Percentiles rank a stretch among this genome's conserved stretches.
Conservation (phyloP, 2,888 invertebrate species). For the Pyrgus malvae region DNA sequence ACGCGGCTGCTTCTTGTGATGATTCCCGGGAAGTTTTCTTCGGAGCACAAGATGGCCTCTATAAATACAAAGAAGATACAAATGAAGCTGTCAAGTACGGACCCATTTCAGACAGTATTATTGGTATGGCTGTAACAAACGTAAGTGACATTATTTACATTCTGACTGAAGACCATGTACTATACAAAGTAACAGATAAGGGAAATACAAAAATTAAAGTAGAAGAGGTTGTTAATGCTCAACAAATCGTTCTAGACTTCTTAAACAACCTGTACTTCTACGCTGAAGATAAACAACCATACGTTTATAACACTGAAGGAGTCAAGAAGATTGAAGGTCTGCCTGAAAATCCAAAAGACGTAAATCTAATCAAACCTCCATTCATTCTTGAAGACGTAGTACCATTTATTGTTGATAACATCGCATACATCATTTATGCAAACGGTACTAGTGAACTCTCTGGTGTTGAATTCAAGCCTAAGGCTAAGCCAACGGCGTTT, state of each 20-base stretch:
- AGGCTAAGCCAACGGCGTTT: slow-evolving; percentile 51
- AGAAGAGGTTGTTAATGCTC: slow-evolving; percentile 46
- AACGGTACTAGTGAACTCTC: slow-evolving; percentile 48
- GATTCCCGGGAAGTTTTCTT: slow-evolving; percentile 28
- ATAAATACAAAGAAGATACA: slow-evolving; percentile 25
- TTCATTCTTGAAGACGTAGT: slow-evolving; percentile 46
- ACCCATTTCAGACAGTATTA: slow-evolving; percentile 37
- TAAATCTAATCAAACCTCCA: slow-evolving; percentile 50
- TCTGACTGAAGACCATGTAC: slow-evolving; percentile 48
- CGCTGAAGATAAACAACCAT: slow-evolving; percentile 45
- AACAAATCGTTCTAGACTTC: slow-evolving; percentile 55
- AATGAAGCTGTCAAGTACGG: slow-evolving; percentile 39
- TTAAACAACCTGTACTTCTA: slow-evolving; percentile 56
- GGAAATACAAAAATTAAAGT: slow-evolving; percentile 54
- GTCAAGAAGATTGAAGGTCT: slow-evolving; percentile 52
- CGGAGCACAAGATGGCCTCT: slow-evolving; percentile 35
- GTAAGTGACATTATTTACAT: slow-evolving; percentile 49
- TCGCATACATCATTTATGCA: slow-evolving; percentile 43
- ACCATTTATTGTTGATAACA: slow-evolving; percentile 46
- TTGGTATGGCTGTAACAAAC: slow-evolving; percentile 35
- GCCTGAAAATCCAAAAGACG: slow-evolving; percentile 42
- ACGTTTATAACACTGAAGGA: slow-evolving; percentile 43
- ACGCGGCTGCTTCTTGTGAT: slow-evolving; percentile 31
- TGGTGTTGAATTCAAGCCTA: slow-evolving; percentile 40
- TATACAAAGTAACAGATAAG: slow-evolving; percentile 56